Conservation (phyloP, 2,797 vertebrate species). For the Pteronotus mesoamericanus region DNA sequence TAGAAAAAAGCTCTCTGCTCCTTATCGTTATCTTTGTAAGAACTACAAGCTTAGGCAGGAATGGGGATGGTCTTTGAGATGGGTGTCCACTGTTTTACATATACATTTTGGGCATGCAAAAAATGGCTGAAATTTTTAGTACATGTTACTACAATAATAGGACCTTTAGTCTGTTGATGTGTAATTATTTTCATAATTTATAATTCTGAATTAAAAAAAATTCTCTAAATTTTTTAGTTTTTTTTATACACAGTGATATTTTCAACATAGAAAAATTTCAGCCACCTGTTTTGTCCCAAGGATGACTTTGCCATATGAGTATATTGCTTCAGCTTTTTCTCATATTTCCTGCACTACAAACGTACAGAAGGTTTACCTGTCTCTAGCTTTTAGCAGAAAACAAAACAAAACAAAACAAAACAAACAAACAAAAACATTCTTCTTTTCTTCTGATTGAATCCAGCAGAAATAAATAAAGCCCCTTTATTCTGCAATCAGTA, state of each 20-base stretch:
- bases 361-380: background rate
- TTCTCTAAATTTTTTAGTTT: background rate
- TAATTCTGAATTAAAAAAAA: no score
- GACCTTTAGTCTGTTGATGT: background rate
- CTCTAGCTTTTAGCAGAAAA: background rate
- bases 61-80: no score
- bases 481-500: background rate
- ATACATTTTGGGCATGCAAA: background rate
- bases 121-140: background rate
- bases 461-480: background rate
- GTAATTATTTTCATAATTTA: background rate
- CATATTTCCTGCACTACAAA: background rate
- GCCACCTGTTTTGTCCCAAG: background rate
- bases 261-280: background rate
- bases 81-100: no score
- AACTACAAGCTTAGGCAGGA: no score
- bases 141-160: background rate
- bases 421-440: background rate
- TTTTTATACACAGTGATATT: background rate
- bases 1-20: no score
- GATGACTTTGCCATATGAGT: background rate
- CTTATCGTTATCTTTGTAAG: no score
- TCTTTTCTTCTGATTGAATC: background rate
- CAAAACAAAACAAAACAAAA: background rate
- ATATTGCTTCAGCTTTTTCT: background rate